phyloP scores from a whole-genome alignment of 2,888 invertebrate species.

The Drosophila prostipennis region DNA sequence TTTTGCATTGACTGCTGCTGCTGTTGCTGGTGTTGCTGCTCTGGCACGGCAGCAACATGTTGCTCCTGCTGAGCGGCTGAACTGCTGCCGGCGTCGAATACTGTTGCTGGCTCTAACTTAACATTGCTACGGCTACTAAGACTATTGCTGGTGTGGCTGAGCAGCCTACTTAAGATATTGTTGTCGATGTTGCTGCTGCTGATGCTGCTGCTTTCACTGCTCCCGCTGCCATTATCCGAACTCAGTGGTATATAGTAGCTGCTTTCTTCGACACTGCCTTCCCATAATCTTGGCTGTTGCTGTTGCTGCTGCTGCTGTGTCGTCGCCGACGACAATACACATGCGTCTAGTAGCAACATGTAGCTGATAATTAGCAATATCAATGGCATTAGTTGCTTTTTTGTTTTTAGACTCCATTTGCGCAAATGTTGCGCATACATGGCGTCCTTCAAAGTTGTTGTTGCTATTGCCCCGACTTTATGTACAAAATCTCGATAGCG shows the following conservation, averaged over 20 bases:
- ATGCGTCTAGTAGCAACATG: conserved; percentile 82
- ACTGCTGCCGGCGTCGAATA: conserved; percentile 73
- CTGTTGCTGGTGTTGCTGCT: conserved; percentile 46
- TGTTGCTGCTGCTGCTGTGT: conserved; percentile 55
- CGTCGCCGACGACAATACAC: conserved; percentile 24
- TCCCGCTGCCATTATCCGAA: conserved; percentile 62
- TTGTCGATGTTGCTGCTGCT: conserved; percentile 58
- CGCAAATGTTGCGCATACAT: conserved; percentile 85
- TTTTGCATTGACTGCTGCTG: conserved; percentile 76
- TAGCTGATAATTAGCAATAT: conserved; percentile 83
- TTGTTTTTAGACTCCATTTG: conserved; percentile 85
- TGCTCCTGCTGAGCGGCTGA: conserved; percentile 47
- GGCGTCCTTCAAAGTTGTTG: conserved; percentile 83
- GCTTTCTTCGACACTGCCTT: conserved; percentile 58
- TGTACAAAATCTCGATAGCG: conserved; percentile 68
- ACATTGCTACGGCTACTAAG: conserved; percentile 69
- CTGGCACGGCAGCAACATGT: conserved; percentile 43
- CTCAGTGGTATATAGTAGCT: conserved; percentile 55
- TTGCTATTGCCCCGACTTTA: conserved; percentile 73
- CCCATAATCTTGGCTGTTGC: conserved; percentile 45
- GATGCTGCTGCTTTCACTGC: conserved; percentile 50
- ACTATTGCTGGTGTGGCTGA: conserved; percentile 65
- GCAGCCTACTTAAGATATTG: conserved; percentile 79
- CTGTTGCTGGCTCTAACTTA: conserved; percentile 79
- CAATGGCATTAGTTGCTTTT: conserved; percentile 84